Evolutionary conservation across 2,888 invertebrate species (phyloP).

Genomic region (Mythimna loreyi): DNA sequence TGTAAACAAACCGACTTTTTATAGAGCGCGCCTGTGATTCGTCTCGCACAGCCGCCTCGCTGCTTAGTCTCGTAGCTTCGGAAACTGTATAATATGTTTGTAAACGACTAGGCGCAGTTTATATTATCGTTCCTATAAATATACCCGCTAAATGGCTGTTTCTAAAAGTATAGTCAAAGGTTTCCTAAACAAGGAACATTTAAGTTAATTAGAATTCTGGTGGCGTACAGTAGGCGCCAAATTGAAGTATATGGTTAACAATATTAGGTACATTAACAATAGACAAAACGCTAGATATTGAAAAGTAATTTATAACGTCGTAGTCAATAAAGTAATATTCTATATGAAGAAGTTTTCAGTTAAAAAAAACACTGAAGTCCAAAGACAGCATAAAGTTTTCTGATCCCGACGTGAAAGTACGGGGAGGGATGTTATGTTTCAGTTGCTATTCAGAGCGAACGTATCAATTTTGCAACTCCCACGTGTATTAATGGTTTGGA

Average conservation of each 20-base stretch:
- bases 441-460: conserved; percentile 4
- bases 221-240: conserved; percentile 20
- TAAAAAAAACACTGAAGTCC: conserved; percentile 12
- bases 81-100: conserved; percentile 69
- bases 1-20: conserved; percentile 88
- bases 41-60: conserved; percentile 76
- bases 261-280: conserved; percentile 4
- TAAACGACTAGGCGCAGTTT: conserved; percentile 67
- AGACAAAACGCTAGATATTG: conserved; percentile 3
- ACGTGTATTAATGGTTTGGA: conserved; percentile 23
- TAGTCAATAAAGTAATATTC: background rate
- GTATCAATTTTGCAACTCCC: conserved; percentile 42
- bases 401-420: conserved; percentile 1
- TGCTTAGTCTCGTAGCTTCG: conserved; percentile 72
- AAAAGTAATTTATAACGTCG: conserved; percentile 14
- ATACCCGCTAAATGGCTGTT: conserved; percentile 41
- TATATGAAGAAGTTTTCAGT: conserved; percentile 5
- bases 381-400: conserved; percentile 11
- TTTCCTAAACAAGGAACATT: conserved; percentile 20
- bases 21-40: conserved; percentile 84
- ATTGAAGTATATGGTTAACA: conserved; percentile 9
- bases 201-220: conserved; percentile 35
- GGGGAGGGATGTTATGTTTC: conserved; percentile 9
- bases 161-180: conserved; percentile 28
- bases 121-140: conserved; percentile 53